phyloP scores from a whole-genome alignment of 2,888 invertebrate species.

The Dendrolimus pini region DNA sequence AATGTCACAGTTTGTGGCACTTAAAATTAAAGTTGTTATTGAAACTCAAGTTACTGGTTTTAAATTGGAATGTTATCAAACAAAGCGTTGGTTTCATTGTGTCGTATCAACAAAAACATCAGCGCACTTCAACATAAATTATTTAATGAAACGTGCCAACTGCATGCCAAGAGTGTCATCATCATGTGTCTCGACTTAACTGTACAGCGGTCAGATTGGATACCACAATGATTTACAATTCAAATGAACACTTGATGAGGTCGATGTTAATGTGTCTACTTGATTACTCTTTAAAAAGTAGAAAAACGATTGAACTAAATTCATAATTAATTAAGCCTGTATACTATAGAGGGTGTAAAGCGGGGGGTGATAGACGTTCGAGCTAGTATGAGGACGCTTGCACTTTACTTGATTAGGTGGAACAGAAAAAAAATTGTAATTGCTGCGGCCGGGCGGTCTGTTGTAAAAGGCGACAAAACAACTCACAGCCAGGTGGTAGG shows the following conservation, averaged over 20 bases:
- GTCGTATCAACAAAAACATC: constrained; percentile 10
- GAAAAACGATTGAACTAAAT: too few species aligned
- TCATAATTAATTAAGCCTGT: too few species aligned
- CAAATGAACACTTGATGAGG: constrained; percentile 10
- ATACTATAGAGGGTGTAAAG: too few species aligned
- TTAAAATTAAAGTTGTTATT: background rate
- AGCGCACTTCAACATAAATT: constrained; percentile 32
- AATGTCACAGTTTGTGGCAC: too few species aligned
- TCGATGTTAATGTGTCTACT: background rate
- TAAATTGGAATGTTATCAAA: background rate
- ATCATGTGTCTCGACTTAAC: constrained; percentile 41
- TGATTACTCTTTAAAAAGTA: background rate
- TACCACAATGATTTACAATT: constrained; percentile 8
- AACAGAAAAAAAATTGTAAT: too few species aligned
- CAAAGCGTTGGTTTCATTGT: background rate
- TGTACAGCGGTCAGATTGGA: constrained; percentile 9
- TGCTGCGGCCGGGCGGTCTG: too few species aligned
- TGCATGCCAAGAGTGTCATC: constrained; percentile 27
- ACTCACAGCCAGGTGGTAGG: too few species aligned
- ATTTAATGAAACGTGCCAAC: constrained; percentile 39
- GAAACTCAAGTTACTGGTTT: background rate
- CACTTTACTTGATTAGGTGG: too few species aligned
- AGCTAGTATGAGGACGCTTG: too few species aligned
- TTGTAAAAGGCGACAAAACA: too few species aligned
- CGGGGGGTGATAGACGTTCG: too few species aligned